phyloP scores from a whole-genome alignment of 2,797 vertebrate genomes.

The Cheirogaleus major region DNA sequence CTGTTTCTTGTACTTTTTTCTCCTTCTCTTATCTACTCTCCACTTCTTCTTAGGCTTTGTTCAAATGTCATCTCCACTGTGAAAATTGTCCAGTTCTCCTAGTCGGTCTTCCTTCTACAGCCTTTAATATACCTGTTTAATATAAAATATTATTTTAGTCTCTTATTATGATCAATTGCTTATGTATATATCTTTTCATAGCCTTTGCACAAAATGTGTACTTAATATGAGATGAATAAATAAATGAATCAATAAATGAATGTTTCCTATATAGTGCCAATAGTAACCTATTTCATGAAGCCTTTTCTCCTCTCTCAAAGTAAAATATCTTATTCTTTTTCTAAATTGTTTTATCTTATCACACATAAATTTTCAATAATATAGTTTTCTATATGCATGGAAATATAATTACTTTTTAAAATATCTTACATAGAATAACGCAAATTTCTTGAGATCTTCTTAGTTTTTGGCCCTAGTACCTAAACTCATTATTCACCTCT shows the following conservation, averaged over 20 bases:
- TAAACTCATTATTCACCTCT: background rate
- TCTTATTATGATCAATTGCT: background rate
- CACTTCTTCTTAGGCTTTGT: background rate
- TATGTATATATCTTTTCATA: background rate
- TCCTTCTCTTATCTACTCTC: background rate
- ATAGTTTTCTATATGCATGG: background rate
- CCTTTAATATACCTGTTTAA: background rate
- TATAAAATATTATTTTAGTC: background rate
- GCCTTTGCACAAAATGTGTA: background rate
- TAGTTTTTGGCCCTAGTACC: background rate
- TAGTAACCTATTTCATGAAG: background rate
- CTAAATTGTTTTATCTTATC: background rate
- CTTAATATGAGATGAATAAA: background rate
- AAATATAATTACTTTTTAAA: background rate
- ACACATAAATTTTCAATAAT: background rate
- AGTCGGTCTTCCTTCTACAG: background rate
- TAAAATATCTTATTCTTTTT: background rate
- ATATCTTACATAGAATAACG: background rate
- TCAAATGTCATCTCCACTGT: background rate
- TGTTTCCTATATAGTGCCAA: background rate
- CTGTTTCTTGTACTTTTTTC: background rate
- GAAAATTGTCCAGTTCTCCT: background rate
- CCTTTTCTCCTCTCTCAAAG: background rate
- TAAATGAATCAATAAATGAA: background rate
- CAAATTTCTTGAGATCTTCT: background rate